phyloP scores from a whole-genome alignment of 2,113 vertebrate genomes.

The Alces alces region DNA sequence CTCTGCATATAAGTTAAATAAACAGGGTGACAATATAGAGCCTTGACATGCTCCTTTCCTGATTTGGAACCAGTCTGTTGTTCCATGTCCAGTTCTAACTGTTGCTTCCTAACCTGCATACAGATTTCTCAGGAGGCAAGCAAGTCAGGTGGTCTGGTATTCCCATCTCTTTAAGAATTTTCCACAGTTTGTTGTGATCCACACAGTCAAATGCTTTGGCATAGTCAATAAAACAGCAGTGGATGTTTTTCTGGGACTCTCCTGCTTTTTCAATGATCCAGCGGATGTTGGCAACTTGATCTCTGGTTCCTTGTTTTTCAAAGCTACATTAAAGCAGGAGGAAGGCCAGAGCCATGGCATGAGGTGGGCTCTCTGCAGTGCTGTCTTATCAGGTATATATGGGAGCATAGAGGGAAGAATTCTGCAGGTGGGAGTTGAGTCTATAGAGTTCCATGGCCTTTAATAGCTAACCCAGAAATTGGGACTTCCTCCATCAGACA shows the following conservation, averaged over 20 bases:
- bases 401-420: neutral
- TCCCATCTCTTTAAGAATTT: neutral
- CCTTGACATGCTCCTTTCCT: neutral
- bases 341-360: neutral
- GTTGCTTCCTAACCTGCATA: neutral
- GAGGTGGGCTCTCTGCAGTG: neutral
- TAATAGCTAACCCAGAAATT: neutral
- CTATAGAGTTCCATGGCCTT: neutral
- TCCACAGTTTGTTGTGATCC: neutral
- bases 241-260: neutral
- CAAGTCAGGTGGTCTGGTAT: neutral
- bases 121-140: neutral
- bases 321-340: neutral
- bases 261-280: neutral
- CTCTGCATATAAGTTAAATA: neutral
- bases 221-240: neutral
- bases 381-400: neutral
- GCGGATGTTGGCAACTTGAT: neutral
- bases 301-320: neutral
- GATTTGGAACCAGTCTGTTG: neutral
- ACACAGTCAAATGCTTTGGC: neutral
- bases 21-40: neutral
- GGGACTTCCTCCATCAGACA: neutral
- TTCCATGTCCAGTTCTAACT: neutral
- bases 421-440: neutral